Percentiles rank a stretch among this genome's conserved stretches.
These are phyloP conservation scores for Nomada fucata DNA, from an alignment of 2,888 invertebrate species.

Conservation along the genomic window DNA sequence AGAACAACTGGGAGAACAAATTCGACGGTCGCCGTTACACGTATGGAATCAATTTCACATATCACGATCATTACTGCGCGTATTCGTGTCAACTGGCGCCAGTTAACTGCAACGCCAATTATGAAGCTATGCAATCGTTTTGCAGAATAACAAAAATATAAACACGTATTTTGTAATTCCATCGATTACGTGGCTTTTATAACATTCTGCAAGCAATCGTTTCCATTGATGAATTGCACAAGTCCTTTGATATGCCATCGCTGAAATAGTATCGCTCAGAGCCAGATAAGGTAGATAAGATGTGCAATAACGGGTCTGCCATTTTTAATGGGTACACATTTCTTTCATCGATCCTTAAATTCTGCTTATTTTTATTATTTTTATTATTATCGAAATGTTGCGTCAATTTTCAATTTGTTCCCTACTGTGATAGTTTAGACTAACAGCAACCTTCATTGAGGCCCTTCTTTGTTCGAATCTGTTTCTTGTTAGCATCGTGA, in stretches of 20 bases:
- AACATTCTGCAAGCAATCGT: not conserved
- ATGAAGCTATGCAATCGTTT: not conserved
- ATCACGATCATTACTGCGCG: not conserved
- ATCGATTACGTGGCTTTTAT: slow-evolving; percentile 16
- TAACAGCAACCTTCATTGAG: too few relatives aligned
- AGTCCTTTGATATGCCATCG: not conserved
- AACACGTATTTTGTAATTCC: slow-evolving; percentile 3
- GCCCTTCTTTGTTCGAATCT: too few relatives aligned
- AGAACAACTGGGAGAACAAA: not conserved
- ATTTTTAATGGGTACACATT: too few relatives aligned
- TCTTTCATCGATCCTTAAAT: too few relatives aligned
- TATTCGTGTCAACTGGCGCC: not conserved
- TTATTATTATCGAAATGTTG: too few relatives aligned
- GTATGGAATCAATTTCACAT: not conserved
- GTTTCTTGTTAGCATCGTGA: too few relatives aligned
- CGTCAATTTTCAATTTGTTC: too few relatives aligned
- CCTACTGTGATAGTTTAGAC: too few relatives aligned
- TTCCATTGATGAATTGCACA: not conserved
- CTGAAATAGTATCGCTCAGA: not conserved
- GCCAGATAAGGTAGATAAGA: too few relatives aligned
- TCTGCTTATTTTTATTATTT: too few relatives aligned
- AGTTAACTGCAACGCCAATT: not conserved
- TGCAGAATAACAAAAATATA: not conserved
- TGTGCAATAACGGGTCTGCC: too few relatives aligned
- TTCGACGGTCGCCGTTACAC: not conserved